Conservation (phyloP, 2,888 invertebrate genomes). For the Stegophylla sp. region DNA sequence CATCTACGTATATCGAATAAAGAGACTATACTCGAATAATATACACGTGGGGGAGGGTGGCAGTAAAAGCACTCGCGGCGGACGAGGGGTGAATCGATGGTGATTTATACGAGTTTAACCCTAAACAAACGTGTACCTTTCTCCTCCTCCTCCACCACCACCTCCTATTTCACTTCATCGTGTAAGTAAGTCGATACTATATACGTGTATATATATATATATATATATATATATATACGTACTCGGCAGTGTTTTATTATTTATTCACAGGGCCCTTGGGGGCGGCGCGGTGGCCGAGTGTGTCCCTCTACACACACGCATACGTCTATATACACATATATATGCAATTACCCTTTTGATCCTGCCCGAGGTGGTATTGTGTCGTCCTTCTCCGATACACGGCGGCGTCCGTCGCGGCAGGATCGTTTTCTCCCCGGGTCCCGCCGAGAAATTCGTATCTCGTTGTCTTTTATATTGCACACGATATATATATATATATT, state of each 20-base stretch:
- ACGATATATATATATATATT: background rate
- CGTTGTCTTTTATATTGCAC: constrained; percentile 19
- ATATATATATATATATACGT: too few species aligned
- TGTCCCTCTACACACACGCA: background rate
- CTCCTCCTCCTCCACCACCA: background rate
- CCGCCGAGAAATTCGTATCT: constrained; percentile 40
- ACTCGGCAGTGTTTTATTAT: constrained; percentile 46
- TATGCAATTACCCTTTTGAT: constrained; percentile 55
- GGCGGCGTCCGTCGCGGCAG: background rate
- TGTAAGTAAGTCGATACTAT: background rate
- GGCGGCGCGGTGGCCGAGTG: background rate
- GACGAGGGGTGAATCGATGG: constrained; percentile 42
- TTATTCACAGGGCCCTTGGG: constrained; percentile 57
- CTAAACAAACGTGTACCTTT: constrained; percentile 42
- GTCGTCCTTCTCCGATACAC: background rate
- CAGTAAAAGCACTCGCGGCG: background rate
- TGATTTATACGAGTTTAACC: constrained; percentile 57
- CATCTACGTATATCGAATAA: background rate
- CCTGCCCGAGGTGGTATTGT: constrained; percentile 12
- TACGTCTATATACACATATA: background rate
- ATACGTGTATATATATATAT: background rate
- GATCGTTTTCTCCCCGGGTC: background rate
- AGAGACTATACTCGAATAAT: constrained; percentile 9
- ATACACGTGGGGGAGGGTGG: background rate
- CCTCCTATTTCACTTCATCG: background rate